Evolutionary conservation across 2,888 invertebrate genomes (phyloP), one percentile per base, ranked within the genome.

Genomic region (Priocnemis perturbator): DNA sequence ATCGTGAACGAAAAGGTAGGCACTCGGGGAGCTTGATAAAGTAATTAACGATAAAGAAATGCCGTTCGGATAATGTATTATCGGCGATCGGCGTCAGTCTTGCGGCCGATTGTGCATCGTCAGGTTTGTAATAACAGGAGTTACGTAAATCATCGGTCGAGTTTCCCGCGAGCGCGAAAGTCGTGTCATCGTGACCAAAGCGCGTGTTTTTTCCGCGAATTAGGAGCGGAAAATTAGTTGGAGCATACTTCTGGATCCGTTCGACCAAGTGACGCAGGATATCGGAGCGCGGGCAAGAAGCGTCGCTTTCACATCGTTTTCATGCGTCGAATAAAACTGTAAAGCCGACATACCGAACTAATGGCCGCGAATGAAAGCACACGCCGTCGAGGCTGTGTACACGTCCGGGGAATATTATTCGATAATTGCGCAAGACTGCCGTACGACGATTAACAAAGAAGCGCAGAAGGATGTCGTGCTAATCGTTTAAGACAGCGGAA

Each of bases 41-140:
- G 77, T 79, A 79, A 79, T 79, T 79, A 79, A 77, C 75, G 69
- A 64, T 74, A 76, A 69, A 71, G 78, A 52, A 69, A 64, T 65
- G 17, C 50, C 17, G 50, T 50, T 50, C 5, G 50, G 4, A 50
- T 50, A 50, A 50, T 19, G 50, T 50, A 50, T 50, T 19, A 19
- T 50, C 37, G 4, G 37, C 7, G 7, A 37, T 37, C 37, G 37
- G 37, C 37, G 37, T 37, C 37, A 37, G 2, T 37, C 37, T 37
- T 37, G 14, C 37, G 11, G 62, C 50, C 30, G 63, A 67, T 50
- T 63, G 57, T 45, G 45, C 53, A n/a, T 52, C 21, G 53, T 52
- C 50, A 44, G 62, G 63, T 19, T n/a, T 30, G 37, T 44, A 44
- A 64, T 45, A 37, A 20, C 26, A 23, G 64, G 64, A 20, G 20